phyloP scores from a whole-genome alignment of 2,888 invertebrate genomes.

The Cheilosia vernalis region DNA sequence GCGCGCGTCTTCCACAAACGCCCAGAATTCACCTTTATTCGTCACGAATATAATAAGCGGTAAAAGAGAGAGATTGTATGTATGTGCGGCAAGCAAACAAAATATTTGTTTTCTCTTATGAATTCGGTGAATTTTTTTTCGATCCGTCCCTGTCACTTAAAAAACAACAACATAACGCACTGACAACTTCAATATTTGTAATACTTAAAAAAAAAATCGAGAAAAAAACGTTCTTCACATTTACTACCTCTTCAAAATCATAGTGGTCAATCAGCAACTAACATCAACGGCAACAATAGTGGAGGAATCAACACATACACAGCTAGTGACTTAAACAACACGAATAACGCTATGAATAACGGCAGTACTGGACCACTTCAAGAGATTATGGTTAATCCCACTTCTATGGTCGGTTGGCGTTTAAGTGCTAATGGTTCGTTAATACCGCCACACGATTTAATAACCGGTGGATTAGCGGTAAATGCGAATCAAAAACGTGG shows the following conservation, averaged over 20 bases:
- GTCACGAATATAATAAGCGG: slow-evolving; percentile 45
- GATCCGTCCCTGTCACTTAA: slow-evolving; percentile 14
- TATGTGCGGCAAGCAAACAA: slow-evolving; percentile 67
- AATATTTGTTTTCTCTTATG: slow-evolving; percentile 41
- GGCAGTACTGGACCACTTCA: slow-evolving; percentile 80
- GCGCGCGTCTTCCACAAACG: slow-evolving; percentile 69
- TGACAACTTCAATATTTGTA: slow-evolving; percentile 65
- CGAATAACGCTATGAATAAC: slow-evolving; percentile 78
- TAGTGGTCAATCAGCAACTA: slow-evolving; percentile 79
- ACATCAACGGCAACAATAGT: slow-evolving; percentile 79
- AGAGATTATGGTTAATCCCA: slow-evolving; percentile 83
- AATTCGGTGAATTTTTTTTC: slow-evolving; percentile 33
- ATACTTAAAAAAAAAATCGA: slow-evolving; percentile 38
- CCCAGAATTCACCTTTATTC: slow-evolving; percentile 70
- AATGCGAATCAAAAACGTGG: slow-evolving; percentile 85
- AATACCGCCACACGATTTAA: slow-evolving; percentile 83
- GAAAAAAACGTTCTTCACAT: slow-evolving; percentile 56
- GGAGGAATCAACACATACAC: slow-evolving; percentile 79
- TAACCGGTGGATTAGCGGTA: slow-evolving; percentile 81
- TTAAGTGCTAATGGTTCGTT: slow-evolving; percentile 83
- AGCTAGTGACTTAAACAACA: slow-evolving; percentile 80
- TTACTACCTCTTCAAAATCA: slow-evolving; percentile 69
- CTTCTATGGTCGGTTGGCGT: slow-evolving; percentile 83
- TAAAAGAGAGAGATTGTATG: slow-evolving; percentile 72
- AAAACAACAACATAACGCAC: slow-evolving; percentile 41